These are phyloP conservation scores for Lithosia quadra DNA, from an alignment of 2,888 invertebrate genomes.

Conservation along the genomic window DNA sequence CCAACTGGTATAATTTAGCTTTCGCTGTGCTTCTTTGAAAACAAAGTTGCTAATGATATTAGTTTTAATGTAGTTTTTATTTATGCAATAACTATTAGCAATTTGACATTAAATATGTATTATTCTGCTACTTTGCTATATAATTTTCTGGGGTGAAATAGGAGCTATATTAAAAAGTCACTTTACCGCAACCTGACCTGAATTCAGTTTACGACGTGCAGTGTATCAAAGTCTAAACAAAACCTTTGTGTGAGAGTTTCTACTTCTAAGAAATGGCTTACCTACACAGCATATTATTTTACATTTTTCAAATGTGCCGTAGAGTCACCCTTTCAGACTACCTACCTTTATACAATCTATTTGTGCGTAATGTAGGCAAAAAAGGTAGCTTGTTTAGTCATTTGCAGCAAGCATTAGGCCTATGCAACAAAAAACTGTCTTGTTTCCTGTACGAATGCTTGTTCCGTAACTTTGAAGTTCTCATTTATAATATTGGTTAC, in stretches of 20 bases:
- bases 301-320: constrained; percentile 17
- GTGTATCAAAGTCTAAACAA: constrained; percentile 20
- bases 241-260: background rate
- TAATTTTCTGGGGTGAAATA: background rate
- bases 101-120: background rate
- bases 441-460: no score
- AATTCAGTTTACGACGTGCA: constrained; percentile 2
- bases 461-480: no score
- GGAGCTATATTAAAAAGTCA: constrained; percentile 28
- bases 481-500: no score
- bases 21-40: background rate
- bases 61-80: background rate
- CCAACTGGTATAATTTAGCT: background rate
- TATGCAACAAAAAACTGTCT: no score
- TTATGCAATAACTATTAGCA: background rate
- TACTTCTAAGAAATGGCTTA: constrained; percentile 12
- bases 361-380: no score
- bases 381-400: no score
- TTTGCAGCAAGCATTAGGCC: no score
- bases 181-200: constrained; percentile 26
- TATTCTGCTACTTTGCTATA: background rate
- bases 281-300: constrained; percentile 12
- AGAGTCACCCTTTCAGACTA: background rate
- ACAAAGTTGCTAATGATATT: background rate
- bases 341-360: no score